These are phyloP conservation scores for Melinaea menophilus DNA, from an alignment of 2,888 invertebrate genomes.

Conservation along the genomic window DNA sequence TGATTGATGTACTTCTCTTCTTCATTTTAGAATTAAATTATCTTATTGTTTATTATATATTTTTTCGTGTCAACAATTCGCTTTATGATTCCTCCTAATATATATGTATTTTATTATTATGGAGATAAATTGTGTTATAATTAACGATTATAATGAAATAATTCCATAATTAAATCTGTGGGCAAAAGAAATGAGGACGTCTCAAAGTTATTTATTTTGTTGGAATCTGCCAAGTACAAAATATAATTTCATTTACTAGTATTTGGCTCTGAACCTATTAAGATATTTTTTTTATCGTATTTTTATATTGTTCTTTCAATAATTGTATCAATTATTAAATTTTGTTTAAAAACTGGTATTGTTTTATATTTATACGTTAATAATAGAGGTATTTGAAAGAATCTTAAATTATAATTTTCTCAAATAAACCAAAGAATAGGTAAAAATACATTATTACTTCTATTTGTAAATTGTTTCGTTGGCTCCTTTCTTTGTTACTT, in stretches of 20 bases:
- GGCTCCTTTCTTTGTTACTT: no score
- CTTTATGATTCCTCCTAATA: no score
- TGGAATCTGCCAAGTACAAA: not conserved
- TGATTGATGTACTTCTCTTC: slow-evolving; percentile 14
- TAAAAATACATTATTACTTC: no score
- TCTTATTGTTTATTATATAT: not conserved
- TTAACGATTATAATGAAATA: not conserved
- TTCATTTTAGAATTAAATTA: not conserved
- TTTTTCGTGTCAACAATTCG: not conserved
- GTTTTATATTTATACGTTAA: no score
- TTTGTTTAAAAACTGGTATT: no score
- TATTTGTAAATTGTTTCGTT: no score
- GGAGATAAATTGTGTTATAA: no score
- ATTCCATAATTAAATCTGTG: not conserved
- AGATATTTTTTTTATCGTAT: not conserved
- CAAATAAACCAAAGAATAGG: no score
- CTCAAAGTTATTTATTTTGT: slow-evolving; percentile 1
- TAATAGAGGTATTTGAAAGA: no score
- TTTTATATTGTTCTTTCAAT: not conserved
- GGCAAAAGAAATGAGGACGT: not conserved
- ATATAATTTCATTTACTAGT: slow-evolving; percentile 1
- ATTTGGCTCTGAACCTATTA: not conserved
- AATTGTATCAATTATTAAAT: not conserved
- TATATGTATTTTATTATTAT: no score
- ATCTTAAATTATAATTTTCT: no score